A percentile compares a stretch with the other conserved stretches of the same genome.
Conservation (phyloP, 2,797 vertebrate species). For the Hemibagrus guttatus region DNA sequence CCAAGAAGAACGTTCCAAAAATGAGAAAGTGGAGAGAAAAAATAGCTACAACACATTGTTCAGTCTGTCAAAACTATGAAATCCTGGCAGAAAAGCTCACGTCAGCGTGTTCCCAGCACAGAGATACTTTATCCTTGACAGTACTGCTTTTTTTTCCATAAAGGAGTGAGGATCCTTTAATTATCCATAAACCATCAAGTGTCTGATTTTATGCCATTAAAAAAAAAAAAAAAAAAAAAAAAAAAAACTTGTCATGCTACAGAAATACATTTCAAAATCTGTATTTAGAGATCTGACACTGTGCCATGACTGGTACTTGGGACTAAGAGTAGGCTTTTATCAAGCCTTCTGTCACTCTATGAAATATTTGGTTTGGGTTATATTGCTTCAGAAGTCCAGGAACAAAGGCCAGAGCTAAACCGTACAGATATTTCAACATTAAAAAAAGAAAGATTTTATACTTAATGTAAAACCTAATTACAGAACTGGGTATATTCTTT, state of each 20-base stretch:
- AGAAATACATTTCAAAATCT: background rate
- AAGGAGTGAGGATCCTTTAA: background rate
- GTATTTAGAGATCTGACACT: background rate
- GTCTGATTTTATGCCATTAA: background rate
- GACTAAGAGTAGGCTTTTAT: background rate
- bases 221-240: background rate
- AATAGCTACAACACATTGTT: background rate
- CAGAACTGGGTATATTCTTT: background rate
- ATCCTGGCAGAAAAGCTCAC: background rate
- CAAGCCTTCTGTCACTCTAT: background rate
- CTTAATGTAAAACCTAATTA: background rate
- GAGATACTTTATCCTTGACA: background rate
- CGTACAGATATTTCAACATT: background rate
- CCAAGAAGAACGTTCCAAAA: background rate
- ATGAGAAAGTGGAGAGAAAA: background rate
- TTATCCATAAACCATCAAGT: background rate
- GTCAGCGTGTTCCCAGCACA: background rate
- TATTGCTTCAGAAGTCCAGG: background rate
- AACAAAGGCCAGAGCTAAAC: background rate
- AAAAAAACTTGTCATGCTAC: background rate
- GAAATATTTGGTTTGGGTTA: background rate
- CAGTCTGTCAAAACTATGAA: background rate
- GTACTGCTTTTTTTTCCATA: background rate
- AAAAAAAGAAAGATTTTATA: background rate
- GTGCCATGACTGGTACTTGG: background rate